Base-by-base conservation (phyloP, 2,888 invertebrate species). In the Nudaria mundana region DNA sequence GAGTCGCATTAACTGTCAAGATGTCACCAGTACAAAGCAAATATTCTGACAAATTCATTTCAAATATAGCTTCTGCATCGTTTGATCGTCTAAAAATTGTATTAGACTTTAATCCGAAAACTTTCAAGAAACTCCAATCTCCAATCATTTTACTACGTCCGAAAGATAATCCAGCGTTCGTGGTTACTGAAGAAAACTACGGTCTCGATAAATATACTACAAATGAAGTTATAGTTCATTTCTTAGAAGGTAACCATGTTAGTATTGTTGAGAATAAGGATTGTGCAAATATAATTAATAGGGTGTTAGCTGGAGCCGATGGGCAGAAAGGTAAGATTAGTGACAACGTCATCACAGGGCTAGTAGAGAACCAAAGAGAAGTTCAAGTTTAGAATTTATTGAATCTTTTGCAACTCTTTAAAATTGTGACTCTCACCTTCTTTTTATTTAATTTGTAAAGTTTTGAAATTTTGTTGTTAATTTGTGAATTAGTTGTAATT, bases 221-320 rank as follows among this genome's bases (percentile, higher is more conserved):
- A 15, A 84, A 87, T 0, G 83, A 84, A 2, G 89, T 94, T 0
- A 87, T 89, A 0, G 81, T 94, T 0, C 90, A 91, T 56, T 90
- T 88, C 30, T 80, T 94, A n/a, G 93, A 94, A 61, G 95, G 95
- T 6, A 93, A 93, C 65, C 95, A 95, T 60, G 71, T 90, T 0
- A 91, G 91, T 25, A 93, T 95, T 58, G 65, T 95, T 52, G 92
- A 94, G 8, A 93, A 92, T 59, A 84, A 90, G 32, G 91, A 91
- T 52, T 79, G 92, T 32, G 90, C 92, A 0, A 89, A 92, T 53
- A 87, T 93, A 20, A 92, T 94, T 30, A 93, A 93, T 48, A 81
- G 72, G 41, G 44, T 71, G 6, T 33, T 88, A 12, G 40, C 56
- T 0, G 77, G 75, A 4, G 68, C 51, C 12, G 73, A 74, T 3